A percentile compares a stretch with the other conserved stretches of the same genome.
These are phyloP conservation scores for Rhombomys opimus DNA, from an alignment of 2,113 vertebrate species.

Conservation along the genomic window DNA sequence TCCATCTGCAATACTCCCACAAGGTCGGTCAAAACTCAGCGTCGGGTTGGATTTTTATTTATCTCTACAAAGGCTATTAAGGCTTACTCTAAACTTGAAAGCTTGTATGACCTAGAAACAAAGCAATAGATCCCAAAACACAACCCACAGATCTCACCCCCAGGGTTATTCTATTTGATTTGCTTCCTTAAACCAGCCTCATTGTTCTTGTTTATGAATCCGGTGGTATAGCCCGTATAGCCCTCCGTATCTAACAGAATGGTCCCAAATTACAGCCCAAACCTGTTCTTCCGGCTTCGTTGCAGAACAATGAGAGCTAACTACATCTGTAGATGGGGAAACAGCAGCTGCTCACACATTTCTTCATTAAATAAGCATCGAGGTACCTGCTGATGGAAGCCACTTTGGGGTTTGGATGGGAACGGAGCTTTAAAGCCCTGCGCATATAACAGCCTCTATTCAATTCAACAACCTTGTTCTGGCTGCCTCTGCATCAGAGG, in stretches of 20 bases:
- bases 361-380: conserved; percentile 81
- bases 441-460: conserved; percentile 75
- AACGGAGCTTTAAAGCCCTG: conserved; percentile 67
- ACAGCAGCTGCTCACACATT: conserved; percentile 78
- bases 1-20: conserved; percentile 30
- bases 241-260: conserved; percentile 49
- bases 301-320: conserved; percentile 67
- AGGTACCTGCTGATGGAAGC: conserved; percentile 78
- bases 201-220: conserved; percentile 53
- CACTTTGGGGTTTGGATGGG: conserved; percentile 70
- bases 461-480: conserved; percentile 74
- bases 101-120: conserved; percentile 35
- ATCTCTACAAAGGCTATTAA: not conserved
- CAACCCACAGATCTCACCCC: conserved; percentile 19
- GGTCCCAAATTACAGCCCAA: conserved; percentile 69
- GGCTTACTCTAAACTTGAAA: conserved; percentile 45
- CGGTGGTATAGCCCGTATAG: not conserved
- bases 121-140: conserved; percentile 48
- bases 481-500: conserved; percentile 59
- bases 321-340: conserved; percentile 73
- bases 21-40: not conserved
- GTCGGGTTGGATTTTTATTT: conserved; percentile 54
- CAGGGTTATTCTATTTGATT: conserved; percentile 55
- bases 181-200: conserved; percentile 40
- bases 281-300: conserved; percentile 69